Conservation (phyloP, 2,113 vertebrate species). For the Numida meleagris region DNA sequence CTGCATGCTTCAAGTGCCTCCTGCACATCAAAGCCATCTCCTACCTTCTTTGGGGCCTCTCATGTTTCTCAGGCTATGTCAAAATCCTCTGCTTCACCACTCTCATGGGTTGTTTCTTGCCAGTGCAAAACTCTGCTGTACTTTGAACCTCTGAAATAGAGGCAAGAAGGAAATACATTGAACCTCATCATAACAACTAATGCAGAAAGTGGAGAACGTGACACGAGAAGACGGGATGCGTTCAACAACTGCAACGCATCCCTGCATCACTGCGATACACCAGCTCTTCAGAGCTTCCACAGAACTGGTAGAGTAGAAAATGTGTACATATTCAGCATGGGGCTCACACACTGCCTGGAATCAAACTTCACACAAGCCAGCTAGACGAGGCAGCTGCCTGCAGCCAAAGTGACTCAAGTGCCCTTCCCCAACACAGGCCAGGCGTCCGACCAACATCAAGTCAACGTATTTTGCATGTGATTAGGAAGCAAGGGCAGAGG, state of each 20-base stretch:
- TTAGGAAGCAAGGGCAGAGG: neutral
- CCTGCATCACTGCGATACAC: neutral
- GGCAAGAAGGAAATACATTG: neutral
- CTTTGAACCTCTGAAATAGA: neutral
- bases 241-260: neutral
- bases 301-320: neutral
- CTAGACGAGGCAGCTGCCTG: neutral
- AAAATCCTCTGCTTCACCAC: neutral
- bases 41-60: neutral
- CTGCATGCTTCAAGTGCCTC: neutral
- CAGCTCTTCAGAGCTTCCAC: neutral
- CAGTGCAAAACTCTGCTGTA: neutral
- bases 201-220: rapidly evolving
- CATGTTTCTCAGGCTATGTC: neutral
- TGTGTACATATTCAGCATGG: rapidly evolving
- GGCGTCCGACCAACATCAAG: neutral
- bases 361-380: rapidly evolving
- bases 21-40: neutral
- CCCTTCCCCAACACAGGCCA: neutral
- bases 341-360: neutral
- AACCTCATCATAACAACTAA: neutral
- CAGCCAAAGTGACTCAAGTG: neutral
- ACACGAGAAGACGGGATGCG: neutral
- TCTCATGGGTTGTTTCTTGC: neutral
- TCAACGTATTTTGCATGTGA: rapidly evolving